Base-by-base conservation (phyloP, 2,888 invertebrate genomes). In the Drosophila conformis region DNA sequence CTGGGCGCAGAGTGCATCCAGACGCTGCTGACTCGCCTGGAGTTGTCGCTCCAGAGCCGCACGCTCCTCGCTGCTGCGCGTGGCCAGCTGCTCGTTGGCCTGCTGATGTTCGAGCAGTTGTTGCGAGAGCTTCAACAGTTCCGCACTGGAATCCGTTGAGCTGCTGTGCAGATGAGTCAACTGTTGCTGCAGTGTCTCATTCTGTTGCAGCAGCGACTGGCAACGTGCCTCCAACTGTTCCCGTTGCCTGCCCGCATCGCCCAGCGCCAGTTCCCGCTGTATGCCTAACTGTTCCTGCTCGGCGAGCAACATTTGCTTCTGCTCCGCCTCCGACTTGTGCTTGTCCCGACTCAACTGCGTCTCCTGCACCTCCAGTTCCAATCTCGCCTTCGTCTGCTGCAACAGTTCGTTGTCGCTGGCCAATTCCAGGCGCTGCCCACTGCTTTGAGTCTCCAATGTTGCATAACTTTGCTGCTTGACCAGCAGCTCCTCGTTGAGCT, bases 131-230 rank as follows among this genome's bases (percentile, higher is more conserved):
- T 94, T 94, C 66, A 93, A 92, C 58, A 95, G 93, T 82, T 95
- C 94, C 68, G 94, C 94, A 80, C 94, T 94, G 1, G 95, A 95
- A 89, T 95, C 94, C 21, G 94, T 94, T 0, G 95, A 94, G 73
- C 95, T 94, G 52, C 94, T 95, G 58, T 95, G 95, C 46, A 95
- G 90, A 85, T 94, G 94, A 60, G 94, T 92, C 72, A 96, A 94
- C 88, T 96, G 95, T 7, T 93, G 89, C 92, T 96, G 95, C 27
- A 95, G 92, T 63, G 94, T 94, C 21, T 94, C 94, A 87, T 95
- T 95, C 71, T 95, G 94, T 53, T 93, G 94, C 71, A 94, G 93
- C 63, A 95, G 87, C 75, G 95, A 95, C 5, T 93, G 92, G 80
- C 94, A 94, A 91, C 95, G 95, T 83, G 95, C 94, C 78, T 94